Conservation (phyloP, 2,113 vertebrate genomes). For the rat (Rattus norvegicus) region DNA sequence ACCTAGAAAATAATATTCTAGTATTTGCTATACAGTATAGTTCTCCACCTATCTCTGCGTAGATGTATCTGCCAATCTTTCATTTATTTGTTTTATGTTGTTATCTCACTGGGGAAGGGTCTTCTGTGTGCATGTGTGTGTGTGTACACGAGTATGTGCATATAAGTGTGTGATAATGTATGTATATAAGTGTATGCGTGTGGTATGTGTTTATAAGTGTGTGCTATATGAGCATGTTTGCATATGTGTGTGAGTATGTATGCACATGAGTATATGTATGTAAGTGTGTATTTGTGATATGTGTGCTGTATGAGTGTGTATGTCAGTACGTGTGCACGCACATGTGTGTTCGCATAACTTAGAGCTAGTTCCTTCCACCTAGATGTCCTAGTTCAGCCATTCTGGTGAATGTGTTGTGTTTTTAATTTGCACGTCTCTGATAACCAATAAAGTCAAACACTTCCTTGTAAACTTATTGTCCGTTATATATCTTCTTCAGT, state of each 20-base stretch:
- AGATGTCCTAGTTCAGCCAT: not conserved
- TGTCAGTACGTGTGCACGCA: not conserved
- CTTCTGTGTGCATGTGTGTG: not conserved
- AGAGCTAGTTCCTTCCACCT: not conserved
- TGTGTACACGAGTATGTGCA: not conserved
- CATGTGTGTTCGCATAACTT: not conserved
- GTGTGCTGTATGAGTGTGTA: not conserved
- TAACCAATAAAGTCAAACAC: not conserved
- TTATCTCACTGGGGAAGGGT: not conserved
- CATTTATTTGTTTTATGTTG: not conserved
- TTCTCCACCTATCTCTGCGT: not conserved
- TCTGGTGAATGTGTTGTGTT: not conserved
- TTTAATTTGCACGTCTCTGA: constrained; percentile 49
- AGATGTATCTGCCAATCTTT: not conserved
- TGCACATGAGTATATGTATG: not conserved
- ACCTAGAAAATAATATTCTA: not conserved
- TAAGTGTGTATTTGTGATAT: not conserved
- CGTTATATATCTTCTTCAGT: not conserved
- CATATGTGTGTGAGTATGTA: not conserved
- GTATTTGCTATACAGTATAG: not conserved
- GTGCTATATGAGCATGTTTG: not conserved
- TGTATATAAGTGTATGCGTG: not conserved
- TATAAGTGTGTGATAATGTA: not conserved
- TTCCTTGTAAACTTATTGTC: not conserved
- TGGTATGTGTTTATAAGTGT: not conserved